phyloP scores from a whole-genome alignment of 2,888 invertebrate species.

The Drosophila eohydei region DNA sequence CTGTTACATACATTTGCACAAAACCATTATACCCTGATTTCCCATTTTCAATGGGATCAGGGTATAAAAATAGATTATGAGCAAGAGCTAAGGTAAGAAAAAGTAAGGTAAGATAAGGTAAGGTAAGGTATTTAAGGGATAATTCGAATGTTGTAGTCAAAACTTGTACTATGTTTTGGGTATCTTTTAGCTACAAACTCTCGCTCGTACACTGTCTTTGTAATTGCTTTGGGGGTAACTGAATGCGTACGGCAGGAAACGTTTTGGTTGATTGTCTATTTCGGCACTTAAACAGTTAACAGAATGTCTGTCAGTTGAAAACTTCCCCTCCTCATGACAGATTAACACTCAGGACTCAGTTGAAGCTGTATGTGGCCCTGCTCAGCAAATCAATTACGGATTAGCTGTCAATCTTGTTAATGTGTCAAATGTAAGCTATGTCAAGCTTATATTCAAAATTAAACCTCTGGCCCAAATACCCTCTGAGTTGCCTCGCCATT shows the following conservation, averaged over 20 bases:
- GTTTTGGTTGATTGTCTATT: slow-evolving; percentile 43
- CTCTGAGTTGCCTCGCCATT: not conserved
- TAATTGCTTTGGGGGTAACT: slow-evolving; percentile 17
- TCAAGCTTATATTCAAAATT: slow-evolving; percentile 57
- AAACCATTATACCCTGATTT: too few relatives aligned
- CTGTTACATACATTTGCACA: too few relatives aligned
- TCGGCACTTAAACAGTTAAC: slow-evolving; percentile 50
- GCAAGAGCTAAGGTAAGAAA: too few relatives aligned
- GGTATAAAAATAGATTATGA: too few relatives aligned
- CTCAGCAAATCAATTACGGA: slow-evolving; percentile 73
- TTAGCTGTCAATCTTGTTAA: slow-evolving; percentile 75
- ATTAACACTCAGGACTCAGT: not conserved
- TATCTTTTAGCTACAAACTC: not conserved
- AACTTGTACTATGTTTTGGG: not conserved
- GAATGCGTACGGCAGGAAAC: slow-evolving; percentile 38
- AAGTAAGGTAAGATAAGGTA: too few relatives aligned
- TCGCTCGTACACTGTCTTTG: not conserved
- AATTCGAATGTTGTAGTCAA: not conserved
- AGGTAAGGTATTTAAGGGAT: too few relatives aligned
- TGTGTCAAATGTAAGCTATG: slow-evolving; percentile 51
- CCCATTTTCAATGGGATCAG: too few relatives aligned
- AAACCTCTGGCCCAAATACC: slow-evolving; percentile 35
- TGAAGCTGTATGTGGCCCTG: slow-evolving; percentile 4
- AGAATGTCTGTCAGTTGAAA: slow-evolving; percentile 58
- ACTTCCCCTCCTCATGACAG: not conserved